phyloP scores from a whole-genome alignment of 1,140 invertebrate genomes.

The Portunus trituberculatus region DNA sequence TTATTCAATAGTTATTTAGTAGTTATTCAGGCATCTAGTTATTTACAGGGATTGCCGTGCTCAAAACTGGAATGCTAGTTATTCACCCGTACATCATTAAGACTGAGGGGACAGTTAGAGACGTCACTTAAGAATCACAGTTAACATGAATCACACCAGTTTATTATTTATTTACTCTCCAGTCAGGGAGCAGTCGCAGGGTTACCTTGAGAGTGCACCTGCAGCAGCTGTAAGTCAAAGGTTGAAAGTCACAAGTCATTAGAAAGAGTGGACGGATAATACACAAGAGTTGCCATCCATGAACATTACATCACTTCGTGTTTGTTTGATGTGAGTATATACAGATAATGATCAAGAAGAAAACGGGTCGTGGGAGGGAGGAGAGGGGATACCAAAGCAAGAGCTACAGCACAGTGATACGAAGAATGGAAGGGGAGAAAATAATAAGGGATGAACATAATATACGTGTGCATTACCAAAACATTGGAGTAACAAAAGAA shows the following conservation, averaged over 20 bases:
- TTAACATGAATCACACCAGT: slow-evolving; percentile 10
- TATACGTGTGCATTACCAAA: not conserved
- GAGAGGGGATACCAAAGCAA: slow-evolving; percentile 2
- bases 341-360: not conserved
- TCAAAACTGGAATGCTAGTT: no score
- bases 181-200: not conserved
- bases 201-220: not conserved
- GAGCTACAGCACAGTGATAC: not conserved
- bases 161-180: not conserved
- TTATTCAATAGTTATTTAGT: no score
- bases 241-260: not conserved
- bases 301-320: no score
- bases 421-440: not conserved
- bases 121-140: not conserved
- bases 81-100: not conserved
- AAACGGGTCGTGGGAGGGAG: not conserved
- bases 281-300: no score
- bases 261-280: not conserved
- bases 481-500: not conserved
- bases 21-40: no score
- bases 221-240: not conserved
- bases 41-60: no score
- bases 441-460: not conserved
- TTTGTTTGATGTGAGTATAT: not conserved
- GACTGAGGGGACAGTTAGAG: not conserved